Conservation (phyloP, 2,797 vertebrate genomes). For the Mus spretus region DNA sequence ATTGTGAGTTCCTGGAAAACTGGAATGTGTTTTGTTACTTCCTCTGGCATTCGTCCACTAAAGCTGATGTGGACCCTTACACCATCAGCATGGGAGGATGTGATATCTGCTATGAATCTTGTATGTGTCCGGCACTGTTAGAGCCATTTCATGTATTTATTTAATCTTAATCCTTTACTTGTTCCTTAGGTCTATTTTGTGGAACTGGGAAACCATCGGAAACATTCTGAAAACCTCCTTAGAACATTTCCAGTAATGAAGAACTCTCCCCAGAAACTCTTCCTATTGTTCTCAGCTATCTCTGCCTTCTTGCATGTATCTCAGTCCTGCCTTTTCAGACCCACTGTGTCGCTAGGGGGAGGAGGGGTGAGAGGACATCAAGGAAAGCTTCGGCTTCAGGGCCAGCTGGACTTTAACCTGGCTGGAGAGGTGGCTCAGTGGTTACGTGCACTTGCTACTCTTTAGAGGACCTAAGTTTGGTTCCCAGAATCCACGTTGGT, state of each 20-base stretch:
- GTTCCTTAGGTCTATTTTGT: conserved; percentile 17
- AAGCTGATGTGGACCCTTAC: background rate
- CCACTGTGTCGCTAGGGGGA: too few relatives aligned
- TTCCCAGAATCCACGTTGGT: background rate
- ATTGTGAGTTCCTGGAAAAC: conserved; percentile 63
- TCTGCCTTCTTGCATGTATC: background rate
- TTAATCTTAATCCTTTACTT: background rate
- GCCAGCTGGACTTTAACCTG: background rate
- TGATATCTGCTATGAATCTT: background rate
- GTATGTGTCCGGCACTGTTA: background rate
- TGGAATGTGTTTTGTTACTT: conserved; percentile 45
- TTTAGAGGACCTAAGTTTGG: background rate
- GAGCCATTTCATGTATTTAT: too few relatives aligned
- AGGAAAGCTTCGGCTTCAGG: background rate
- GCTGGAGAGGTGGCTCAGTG: background rate
- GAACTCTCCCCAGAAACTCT: conserved; percentile 27
- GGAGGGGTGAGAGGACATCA: background rate
- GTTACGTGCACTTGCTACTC: background rate
- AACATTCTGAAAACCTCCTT: background rate
- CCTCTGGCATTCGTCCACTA: conserved; percentile 32
- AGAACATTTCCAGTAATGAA: background rate
- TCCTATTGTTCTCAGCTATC: background rate
- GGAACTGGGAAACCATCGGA: background rate
- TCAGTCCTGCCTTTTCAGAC: background rate
- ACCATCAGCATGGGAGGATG: background rate